Evolutionary conservation across 2,888 invertebrate species (phyloP), one percentile per base, ranked within the genome.

Genomic region (Amphipoea lucens): DNA sequence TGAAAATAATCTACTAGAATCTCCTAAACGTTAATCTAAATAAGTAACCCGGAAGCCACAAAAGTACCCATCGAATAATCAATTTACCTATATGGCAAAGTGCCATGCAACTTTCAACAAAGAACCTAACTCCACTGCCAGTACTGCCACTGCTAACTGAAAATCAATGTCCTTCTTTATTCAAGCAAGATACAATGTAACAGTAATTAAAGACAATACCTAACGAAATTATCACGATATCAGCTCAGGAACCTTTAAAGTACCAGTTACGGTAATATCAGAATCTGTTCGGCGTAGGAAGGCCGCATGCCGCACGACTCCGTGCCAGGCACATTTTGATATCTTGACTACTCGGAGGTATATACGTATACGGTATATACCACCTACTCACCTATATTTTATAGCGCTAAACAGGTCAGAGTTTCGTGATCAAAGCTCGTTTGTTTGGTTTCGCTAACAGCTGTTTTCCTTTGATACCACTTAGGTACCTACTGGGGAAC

Each of bases 381-480:
- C 76, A 91, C 89, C 90, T 90, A 90, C 86, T 93, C 90, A 90
- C 93, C 92, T 92, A 93, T 90, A 93, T 93, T 91, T 89, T 86
- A 88, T 76, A 81, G 87, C 79, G 84, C 82, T 92, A 93, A 93
- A 91, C 90, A 89, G 92, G 92, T 90, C 93, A 89, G 85, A 79
- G 86, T 90, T 92, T 92, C 96, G 96, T 96, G 96, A 90, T 92
- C 85, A 83, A 78, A 86, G 85, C 90, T 90, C 93, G 85, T 96
- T 95, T 92, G 89, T 91, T 88, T 90, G 85, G 79, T 86, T 90
- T 88, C 84, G 86, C 88, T 88, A 92, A 92, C 89, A 89, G 89
- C 89, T 89, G 90, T 90, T 89, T 89, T 77, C 81, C 84, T 87
- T 85, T 88, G 90, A 89, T 92, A 90, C 83, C 81, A 87, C 88